These are phyloP conservation scores for Meloidogyne floridensis DNA, from an alignment of 1,140 invertebrate genomes.

Conservation along the genomic window DNA sequence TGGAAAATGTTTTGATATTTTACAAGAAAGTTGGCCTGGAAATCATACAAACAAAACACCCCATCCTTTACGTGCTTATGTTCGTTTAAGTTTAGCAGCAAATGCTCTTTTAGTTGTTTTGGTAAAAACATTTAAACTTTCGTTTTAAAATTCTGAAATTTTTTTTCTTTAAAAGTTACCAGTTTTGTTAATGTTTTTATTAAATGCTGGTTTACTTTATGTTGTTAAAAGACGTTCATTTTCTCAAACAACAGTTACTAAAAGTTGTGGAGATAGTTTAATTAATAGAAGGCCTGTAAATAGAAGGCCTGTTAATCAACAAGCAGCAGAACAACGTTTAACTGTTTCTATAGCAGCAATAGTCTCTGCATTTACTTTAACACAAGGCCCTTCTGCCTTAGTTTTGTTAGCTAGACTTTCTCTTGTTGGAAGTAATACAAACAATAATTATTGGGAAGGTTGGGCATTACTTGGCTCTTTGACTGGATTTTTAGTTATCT, in stretches of 20 bases:
- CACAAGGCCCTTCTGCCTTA: conserved; percentile 38
- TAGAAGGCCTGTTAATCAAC: conserved; percentile 11
- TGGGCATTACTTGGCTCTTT: conserved; percentile 28
- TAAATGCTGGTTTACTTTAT: conserved; percentile 47
- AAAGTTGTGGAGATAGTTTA: background rate
- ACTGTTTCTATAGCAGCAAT: conserved; percentile 51
- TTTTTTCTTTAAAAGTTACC: conserved; percentile 32
- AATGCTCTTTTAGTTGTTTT: conserved; percentile 51
- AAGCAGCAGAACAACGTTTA: conserved; percentile 51
- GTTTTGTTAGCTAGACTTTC: conserved; percentile 31
- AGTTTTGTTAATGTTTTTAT: conserved; percentile 49
- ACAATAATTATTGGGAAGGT: conserved; percentile 27
- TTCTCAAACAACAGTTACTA: conserved; percentile 21
- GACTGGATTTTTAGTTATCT: conserved; percentile 40
- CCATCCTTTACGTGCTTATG: conserved; percentile 44
- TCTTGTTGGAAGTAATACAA: conserved; percentile 27
- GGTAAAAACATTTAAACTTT: background rate
- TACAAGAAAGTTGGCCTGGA: conserved; percentile 53
- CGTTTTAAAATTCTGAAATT: too few relatives aligned
- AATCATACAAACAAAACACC: conserved; percentile 54
- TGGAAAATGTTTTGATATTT: conserved; percentile 50
- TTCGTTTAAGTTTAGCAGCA: conserved; percentile 47
- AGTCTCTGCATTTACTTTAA: conserved; percentile 50
- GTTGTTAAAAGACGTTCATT: conserved; percentile 53
- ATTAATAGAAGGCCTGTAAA: background rate